Base-by-base conservation (phyloP, 2,113 vertebrate genomes). In the Australoheros scitulus region DNA sequence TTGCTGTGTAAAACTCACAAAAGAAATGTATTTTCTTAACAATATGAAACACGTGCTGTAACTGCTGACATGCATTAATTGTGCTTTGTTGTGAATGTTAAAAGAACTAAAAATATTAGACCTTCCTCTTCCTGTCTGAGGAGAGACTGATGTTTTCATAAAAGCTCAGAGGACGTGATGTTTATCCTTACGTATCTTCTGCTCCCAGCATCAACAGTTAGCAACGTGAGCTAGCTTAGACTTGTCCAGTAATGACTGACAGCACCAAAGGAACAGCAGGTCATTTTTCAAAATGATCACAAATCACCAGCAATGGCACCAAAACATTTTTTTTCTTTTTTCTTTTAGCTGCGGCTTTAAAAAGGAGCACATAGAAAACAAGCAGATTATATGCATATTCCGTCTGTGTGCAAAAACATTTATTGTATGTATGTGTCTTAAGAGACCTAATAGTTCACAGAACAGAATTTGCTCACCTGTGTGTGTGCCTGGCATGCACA, bases 41-140 rank as follows among this genome's bases (percentile, higher is more conserved):
- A 26, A 24, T 47, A 47, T 6, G 38, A 68, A 65, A 68, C 8
- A 15, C 26, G 22, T 26, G 36, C 24, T 26, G 38, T 26, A 41
- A 47, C 14, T 14, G 11, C 8, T 14, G 4, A 17, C 63, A 2
- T 13, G 5, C 36, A 24, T 43, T 26, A 26, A 26, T 26, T 26
- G 24, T 26, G 24, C 3, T 24, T 43, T 22, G 43, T 22, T 10
- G 63, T 3, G 38, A 26, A 47, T 65, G 38, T n/a, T 65, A 43
- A 43, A 2, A 24, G 38, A n/a, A 3, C n/a, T 43, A 10, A 47
- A 14, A 47, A 68, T 0, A 17, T 2, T 4, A 68, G 38, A 11
- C 0, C 38, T 26, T 68, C 64, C 22, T 18, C 63, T 15, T 4
- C 9, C 14, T 17, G 63, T 26, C 63, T 68, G 63, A 0, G n/a